Evolutionary conservation across 2,797 vertebrate genomes (phyloP).

Genomic region (Zenarchopterus dispar): DNA sequence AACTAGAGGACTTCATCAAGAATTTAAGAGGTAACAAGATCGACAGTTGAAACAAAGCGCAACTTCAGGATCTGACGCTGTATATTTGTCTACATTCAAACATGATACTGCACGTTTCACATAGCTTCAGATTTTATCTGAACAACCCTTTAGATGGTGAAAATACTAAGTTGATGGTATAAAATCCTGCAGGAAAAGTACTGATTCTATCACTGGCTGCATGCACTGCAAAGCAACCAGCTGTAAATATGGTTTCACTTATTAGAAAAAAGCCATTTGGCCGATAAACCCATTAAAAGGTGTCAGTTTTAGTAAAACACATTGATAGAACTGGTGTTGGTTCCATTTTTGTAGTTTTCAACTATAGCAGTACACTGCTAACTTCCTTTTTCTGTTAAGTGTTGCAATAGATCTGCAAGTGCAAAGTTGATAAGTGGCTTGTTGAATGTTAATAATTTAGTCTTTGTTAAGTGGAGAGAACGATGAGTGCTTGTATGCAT

Average conservation of each 20-base stretch:
- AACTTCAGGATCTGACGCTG: neutral
- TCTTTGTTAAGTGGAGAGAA: neutral
- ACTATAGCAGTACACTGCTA: neutral
- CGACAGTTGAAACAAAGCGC: neutral
- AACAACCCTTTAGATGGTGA: too few species aligned
- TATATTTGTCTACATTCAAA: too few species aligned
- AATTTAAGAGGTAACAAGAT: slow-evolving; percentile 90
- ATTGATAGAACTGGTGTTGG: too few species aligned
- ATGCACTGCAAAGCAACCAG: too few species aligned
- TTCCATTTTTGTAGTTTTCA: neutral
- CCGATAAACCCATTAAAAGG: neutral
- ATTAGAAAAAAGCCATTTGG: too few species aligned
- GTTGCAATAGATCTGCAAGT: neutral
- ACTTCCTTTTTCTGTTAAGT: slow-evolving; percentile 3
- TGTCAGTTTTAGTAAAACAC: neutral
- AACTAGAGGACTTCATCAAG: slow-evolving; percentile 97
- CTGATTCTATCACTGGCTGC: too few species aligned
- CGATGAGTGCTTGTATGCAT: neutral
- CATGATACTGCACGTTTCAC: too few species aligned
- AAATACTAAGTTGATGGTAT: too few species aligned
- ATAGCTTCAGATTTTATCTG: too few species aligned
- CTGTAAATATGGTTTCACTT: too few species aligned
- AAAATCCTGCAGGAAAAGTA: too few species aligned
- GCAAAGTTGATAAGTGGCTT: neutral
- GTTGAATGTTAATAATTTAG: neutral